Evolutionary conservation across 2,888 invertebrate species (phyloP).

Genomic region (Enchytraeus crypticus): DNA sequence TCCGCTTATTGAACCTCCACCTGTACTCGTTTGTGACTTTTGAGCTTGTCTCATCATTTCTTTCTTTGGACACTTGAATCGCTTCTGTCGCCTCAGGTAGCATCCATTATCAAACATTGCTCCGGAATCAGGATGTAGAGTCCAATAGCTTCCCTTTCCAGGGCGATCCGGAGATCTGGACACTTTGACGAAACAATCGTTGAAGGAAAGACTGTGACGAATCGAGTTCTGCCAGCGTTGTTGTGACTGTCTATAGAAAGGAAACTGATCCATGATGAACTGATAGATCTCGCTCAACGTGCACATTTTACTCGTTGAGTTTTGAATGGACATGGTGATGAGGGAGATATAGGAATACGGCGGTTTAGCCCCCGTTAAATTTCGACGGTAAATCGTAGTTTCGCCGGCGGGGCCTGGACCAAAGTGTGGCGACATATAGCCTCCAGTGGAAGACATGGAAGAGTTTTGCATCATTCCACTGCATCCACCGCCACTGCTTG

Average conservation of each 20-base stretch:
- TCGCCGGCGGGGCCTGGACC: constrained; percentile 3
- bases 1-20: no score
- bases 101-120: constrained; percentile 99
- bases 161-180: constrained; percentile 54
- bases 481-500: no score
- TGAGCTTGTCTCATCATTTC: constrained; percentile 21
- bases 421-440: no score
- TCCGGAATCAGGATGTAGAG: constrained; percentile 91
- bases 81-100: constrained; percentile 86
- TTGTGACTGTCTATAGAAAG: constrained; percentile 95
- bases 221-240: constrained; percentile 99
- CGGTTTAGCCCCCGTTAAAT: constrained; percentile 70
- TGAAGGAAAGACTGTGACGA: constrained; percentile 91
- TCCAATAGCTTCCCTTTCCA: no score
- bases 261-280: constrained; percentile 98
- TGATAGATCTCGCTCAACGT: constrained; percentile 97
- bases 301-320: constrained; percentile 87
- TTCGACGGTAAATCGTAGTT: constrained; percentile 59
- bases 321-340: constrained; percentile 98
- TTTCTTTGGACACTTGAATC: constrained; percentile 95
- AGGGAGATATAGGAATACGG: constrained; percentile 98
- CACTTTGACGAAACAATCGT: constrained; percentile 96
- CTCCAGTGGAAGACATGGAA: no score
- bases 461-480: no score
- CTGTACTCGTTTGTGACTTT: constrained; percentile 1